A percentile compares a stretch with the other conserved stretches of the same genome.
These are phyloP conservation scores for Cochlearius cochlearius DNA, from an alignment of 2,113 vertebrate species.

Conservation along the genomic window DNA sequence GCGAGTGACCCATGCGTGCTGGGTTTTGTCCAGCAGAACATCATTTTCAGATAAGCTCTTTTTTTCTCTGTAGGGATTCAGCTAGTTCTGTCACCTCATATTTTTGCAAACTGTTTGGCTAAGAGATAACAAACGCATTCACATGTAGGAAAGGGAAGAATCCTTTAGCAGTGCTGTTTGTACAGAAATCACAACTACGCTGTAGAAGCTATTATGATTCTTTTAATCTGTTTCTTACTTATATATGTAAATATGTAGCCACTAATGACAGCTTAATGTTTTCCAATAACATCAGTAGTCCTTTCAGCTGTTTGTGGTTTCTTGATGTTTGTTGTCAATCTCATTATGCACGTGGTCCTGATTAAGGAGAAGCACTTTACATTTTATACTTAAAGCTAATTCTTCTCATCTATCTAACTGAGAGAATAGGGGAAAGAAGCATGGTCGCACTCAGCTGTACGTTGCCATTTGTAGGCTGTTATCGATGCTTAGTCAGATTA, in stretches of 20 bases:
- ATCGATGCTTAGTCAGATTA: background rate
- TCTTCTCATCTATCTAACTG: background rate
- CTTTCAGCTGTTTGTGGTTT: background rate
- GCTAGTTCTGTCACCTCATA: background rate
- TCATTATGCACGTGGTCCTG: background rate
- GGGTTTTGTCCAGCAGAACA: background rate
- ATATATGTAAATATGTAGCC: background rate
- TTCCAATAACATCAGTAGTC: background rate
- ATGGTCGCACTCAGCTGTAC: background rate
- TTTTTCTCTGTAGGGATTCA: background rate
- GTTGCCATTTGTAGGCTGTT: background rate
- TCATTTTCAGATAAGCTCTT: conserved; percentile 23
- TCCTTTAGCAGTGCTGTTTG: background rate
- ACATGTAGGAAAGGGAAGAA: background rate
- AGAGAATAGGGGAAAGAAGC: background rate
- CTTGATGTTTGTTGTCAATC: background rate
- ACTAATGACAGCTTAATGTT: background rate
- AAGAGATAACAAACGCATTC: background rate
- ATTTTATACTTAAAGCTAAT: background rate
- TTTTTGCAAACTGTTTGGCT: conserved; percentile 14
- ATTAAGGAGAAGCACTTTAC: background rate
- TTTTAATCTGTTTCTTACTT: background rate
- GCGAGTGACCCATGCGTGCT: background rate
- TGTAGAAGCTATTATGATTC: background rate
- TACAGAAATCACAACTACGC: background rate